Conservation (phyloP, 2,113 vertebrate genomes). For the Ctenodactylus gundi region DNA sequence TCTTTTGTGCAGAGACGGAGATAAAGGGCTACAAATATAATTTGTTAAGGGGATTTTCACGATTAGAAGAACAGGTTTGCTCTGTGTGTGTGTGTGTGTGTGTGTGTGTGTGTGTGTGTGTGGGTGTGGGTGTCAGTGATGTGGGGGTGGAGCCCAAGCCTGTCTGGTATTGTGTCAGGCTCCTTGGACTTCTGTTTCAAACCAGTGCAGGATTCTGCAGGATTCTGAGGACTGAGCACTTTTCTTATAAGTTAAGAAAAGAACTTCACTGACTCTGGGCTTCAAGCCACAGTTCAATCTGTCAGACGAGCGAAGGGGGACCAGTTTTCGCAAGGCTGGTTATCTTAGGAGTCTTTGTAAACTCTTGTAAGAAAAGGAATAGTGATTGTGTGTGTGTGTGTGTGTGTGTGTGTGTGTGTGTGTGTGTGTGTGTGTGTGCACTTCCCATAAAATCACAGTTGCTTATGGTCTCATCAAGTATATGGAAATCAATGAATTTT, state of each 20-base stretch:
- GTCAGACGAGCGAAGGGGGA: neutral
- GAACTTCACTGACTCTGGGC: neutral
- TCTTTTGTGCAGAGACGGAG: neutral
- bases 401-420: neutral
- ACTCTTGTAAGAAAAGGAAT: neutral
- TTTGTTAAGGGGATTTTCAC: neutral
- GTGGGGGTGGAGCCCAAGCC: too few relatives aligned
- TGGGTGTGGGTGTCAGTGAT: neutral
- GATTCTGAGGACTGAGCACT: neutral
- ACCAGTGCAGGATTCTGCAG: too few relatives aligned
- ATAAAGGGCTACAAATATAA: neutral
- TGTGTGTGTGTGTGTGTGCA: neutral
- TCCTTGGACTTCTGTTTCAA: neutral
- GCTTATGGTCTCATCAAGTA: neutral
- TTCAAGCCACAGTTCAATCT: neutral
- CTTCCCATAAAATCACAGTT: neutral
- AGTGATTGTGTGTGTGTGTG: neutral
- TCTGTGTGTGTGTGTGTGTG: neutral
- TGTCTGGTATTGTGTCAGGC: neutral
- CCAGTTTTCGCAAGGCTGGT: neutral
- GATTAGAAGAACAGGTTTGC: neutral
- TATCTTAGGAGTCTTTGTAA: neutral
- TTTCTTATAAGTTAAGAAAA: neutral
- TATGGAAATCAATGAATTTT: neutral
- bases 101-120: neutral